Conservation (phyloP, 2,888 invertebrate species). For the Odontocolon sp. region DNA sequence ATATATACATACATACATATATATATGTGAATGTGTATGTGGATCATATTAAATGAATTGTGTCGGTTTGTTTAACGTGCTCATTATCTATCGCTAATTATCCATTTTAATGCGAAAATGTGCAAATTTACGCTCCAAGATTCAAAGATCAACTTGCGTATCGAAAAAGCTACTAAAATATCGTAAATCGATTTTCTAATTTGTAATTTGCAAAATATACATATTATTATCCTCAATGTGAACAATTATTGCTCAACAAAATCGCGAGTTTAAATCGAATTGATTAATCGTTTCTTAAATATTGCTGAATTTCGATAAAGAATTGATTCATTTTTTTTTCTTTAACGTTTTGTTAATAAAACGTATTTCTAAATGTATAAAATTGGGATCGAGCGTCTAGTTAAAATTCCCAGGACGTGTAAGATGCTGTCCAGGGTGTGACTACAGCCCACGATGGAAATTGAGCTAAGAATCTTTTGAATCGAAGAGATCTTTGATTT, state of each 20-base stretch:
- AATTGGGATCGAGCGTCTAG: background rate
- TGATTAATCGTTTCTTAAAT: background rate
- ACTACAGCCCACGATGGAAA: conserved; percentile 86
- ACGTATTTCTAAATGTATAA: background rate
- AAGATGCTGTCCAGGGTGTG: conserved; percentile 87
- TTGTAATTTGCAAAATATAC: too few species aligned
- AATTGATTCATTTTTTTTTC: background rate
- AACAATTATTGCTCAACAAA: conserved; percentile 12
- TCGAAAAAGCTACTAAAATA: too few species aligned
- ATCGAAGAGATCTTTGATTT: conserved; percentile 81
- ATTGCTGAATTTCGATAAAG: background rate
- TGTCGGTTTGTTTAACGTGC: conserved; percentile 44
- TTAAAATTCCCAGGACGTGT: conserved; percentile 84
- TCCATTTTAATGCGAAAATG: conserved; percentile 13
- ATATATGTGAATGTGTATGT: too few species aligned
- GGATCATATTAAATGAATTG: conserved; percentile 40
- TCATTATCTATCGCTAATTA: conserved; percentile 14
- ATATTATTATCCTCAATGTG: too few species aligned
- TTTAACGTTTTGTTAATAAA: conserved; percentile 6
- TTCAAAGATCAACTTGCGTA: conserved; percentile 18
- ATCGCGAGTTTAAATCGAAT: background rate
- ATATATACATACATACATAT: too few species aligned
- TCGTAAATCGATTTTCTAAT: too few species aligned
- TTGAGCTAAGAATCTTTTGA: conserved; percentile 83
- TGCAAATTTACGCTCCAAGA: conserved; percentile 36